phyloP scores from a whole-genome alignment of 2,797 vertebrate genomes.

The Centroberyx gerrardi region DNA sequence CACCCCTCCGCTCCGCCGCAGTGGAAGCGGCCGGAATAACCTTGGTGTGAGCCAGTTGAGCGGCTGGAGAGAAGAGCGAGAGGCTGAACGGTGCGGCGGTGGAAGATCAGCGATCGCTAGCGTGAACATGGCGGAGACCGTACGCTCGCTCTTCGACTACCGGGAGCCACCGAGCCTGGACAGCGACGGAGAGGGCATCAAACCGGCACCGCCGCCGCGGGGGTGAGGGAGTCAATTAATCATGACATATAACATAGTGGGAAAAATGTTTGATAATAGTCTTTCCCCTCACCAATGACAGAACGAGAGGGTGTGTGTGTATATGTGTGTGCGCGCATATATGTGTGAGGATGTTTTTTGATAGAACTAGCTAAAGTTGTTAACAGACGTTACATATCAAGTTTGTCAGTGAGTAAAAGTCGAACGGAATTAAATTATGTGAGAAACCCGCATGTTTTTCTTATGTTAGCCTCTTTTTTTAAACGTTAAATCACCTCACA shows the following conservation, averaged over 20 bases:
- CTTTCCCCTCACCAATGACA: conserved; percentile 63
- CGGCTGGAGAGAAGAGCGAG: conserved; percentile 68
- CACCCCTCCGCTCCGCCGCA: conserved; percentile 51
- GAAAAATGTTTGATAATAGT: conserved; percentile 31
- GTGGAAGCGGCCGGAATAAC: conserved; percentile 80
- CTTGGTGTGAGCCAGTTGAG: conserved; percentile 80
- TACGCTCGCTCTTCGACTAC: conserved; percentile 84
- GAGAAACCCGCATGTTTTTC: conserved; percentile 30
- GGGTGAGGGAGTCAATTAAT: conserved; percentile 79
- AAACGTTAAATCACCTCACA: conserved; percentile 51
- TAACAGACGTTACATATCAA: conserved; percentile 23
- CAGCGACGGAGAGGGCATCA: conserved; percentile 83
- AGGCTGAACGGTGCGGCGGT: conserved; percentile 65
- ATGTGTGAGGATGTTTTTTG: conserved; percentile 57
- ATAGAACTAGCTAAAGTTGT: conserved; percentile 72
- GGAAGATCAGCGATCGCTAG: conserved; percentile 56
- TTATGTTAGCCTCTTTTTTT: conserved; percentile 31
- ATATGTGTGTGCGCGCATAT: conserved; percentile 47
- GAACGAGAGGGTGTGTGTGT: conserved; percentile 73
- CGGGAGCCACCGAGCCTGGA: conserved; percentile 81
- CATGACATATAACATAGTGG: conserved; percentile 15
- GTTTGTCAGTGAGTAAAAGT: conserved; percentile 37
- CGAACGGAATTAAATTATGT: neutral
- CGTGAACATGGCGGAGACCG: conserved; percentile 86
- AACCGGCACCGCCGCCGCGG: conserved; percentile 73